phyloP scores from a whole-genome alignment of 2,113 vertebrate species.

The Hucho hucho region DNA sequence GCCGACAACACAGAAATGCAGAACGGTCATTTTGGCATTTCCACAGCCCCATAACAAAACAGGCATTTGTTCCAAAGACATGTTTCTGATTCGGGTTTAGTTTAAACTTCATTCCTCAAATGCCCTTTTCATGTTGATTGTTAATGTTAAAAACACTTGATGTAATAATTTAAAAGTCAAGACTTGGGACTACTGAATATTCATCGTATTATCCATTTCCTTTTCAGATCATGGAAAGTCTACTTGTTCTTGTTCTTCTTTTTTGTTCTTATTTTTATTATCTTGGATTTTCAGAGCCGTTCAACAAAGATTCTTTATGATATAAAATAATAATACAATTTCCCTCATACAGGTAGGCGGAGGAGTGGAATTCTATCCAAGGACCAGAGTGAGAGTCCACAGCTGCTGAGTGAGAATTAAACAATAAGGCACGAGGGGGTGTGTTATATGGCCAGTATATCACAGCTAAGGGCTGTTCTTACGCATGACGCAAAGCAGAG shows the following conservation, averaged over 20 bases:
- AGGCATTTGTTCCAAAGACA: constrained; percentile 35
- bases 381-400: constrained; percentile 10
- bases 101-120: background rate
- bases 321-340: background rate
- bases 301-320: background rate
- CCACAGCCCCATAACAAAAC: constrained; percentile 30
- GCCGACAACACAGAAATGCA: constrained; percentile 7
- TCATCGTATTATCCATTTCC: background rate
- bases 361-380: constrained; percentile 1
- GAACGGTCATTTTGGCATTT: background rate
- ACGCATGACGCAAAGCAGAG: too few species aligned
- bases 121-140: background rate
- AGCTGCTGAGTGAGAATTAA: constrained; percentile 17
- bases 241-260: too few species aligned
- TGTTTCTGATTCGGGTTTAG: constrained; percentile 11
- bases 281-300: background rate
- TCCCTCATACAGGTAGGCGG: background rate
- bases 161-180: background rate
- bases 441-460: too few species aligned
- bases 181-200: background rate
- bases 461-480: too few species aligned
- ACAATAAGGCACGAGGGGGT: too few species aligned
- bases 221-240: too few species aligned
- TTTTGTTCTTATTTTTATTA: too few species aligned
- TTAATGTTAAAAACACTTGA: background rate